Base-by-base conservation (phyloP, 2,113 vertebrate species). In the Callionymus lyra region DNA sequence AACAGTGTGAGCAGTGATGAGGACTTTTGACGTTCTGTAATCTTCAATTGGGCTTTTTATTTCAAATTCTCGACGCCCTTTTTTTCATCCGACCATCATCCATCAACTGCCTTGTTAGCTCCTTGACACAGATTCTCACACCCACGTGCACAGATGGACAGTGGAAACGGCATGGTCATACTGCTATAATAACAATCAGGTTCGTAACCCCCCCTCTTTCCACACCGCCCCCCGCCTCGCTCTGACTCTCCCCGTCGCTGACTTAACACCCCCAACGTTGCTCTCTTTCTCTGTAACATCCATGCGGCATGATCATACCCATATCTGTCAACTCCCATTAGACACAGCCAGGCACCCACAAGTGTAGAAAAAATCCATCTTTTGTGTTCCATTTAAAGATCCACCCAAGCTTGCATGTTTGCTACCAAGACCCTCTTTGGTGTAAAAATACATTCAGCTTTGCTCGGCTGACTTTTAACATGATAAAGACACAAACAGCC, bases 311-410 rank as follows among this genome's bases (percentile, higher is more conserved):
- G 52, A 74, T 76, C 58, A 46, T 55, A 41, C 61, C 56, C 64
- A 63, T 84, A 65, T 67, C 76, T 82, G 78, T 78, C 70, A 68
- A 2, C 50, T 74, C 53, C 34, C 16, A 64, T 80, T 73, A 74
- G 65, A 64, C 65, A 53, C 67, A 62, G 46, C 31, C 6, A 27
- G 32, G 34, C 9, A 41, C 40, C 47, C 44, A 55, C 47, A 4
- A 18, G 3, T 27, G 18, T 16, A 17, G 2, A 43, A 10, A n/a
- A 16, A 31, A 14, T 48, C 41, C 21, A 38, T 39, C 35, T 34
- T 47, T 18, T 31, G 12, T 13, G 32, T 19, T 19, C 36, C 2
- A 32, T 52, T 46, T 41, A 36, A 38, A 59, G 21, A 42, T 46
- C 15, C 17, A 39, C 35, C 16, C 11, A 34, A 53, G 32, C 38